Conservation (phyloP, 2,113 vertebrate genomes). For the Promerops cafer region DNA sequence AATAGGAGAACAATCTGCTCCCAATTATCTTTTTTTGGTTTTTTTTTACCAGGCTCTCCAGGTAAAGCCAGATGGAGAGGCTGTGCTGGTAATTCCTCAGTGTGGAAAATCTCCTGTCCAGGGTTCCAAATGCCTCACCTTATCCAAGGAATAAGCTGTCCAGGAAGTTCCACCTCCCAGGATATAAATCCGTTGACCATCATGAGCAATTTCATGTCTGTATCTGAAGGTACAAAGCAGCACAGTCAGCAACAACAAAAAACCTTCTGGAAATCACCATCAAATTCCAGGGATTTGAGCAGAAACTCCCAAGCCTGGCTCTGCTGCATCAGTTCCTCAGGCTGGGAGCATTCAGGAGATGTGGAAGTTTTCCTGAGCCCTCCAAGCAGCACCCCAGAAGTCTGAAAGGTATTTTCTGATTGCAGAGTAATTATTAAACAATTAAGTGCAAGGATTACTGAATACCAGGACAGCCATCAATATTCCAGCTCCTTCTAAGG, state of each 20-base stretch:
- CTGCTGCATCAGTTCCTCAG: not conserved
- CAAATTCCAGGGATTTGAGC: not conserved
- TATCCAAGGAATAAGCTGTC: slow-evolving; percentile 96
- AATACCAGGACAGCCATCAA: not conserved
- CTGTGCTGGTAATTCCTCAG: not conserved
- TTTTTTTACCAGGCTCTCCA: not conserved
- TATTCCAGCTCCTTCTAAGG: not conserved
- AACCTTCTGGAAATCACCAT: not conserved
- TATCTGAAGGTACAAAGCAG: slow-evolving; percentile 74
- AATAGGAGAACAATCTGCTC: not conserved
- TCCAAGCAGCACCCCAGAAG: not conserved
- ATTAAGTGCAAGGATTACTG: not conserved
- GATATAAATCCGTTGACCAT: slow-evolving; percentile 93
- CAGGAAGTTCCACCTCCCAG: slow-evolving; percentile 96
- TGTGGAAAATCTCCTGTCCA: not conserved
- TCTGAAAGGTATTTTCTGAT: not conserved
- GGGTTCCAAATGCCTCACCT: slow-evolving; percentile 61
- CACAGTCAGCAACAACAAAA: not conserved
- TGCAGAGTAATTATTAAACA: not conserved
- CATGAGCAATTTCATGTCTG: slow-evolving; percentile 95
- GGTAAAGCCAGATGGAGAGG: not conserved
- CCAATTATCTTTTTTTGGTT: not conserved
- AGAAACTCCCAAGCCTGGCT: not conserved
- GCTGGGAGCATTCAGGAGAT: not conserved
- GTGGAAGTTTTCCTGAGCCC: not conserved